Evolutionary conservation across 2,888 invertebrate genomes (phyloP).

Genomic region (Chymomyza procnemis): DNA sequence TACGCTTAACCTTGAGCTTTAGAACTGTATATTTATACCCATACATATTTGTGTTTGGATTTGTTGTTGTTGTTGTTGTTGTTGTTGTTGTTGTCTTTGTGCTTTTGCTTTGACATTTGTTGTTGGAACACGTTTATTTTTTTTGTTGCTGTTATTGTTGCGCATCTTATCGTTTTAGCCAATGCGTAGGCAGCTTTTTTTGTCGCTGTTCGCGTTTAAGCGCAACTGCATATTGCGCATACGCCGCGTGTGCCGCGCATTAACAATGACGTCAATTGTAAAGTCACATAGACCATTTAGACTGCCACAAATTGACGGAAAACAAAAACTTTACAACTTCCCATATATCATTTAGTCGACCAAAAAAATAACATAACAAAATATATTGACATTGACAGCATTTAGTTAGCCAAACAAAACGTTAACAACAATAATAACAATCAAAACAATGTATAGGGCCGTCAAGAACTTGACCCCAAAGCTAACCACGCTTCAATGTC

Average conservation of each 20-base stretch:
- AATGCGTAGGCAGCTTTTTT: neutral
- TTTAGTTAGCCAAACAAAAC: constrained; percentile 35
- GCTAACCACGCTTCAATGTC: constrained; percentile 24
- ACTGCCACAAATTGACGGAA: constrained; percentile 7
- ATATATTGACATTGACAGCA: constrained; percentile 51
- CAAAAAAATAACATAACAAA: neutral
- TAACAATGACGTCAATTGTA: constrained; percentile 30
- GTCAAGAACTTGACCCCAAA: constrained; percentile 68
- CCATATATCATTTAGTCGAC: constrained; percentile 19
- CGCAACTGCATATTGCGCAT: neutral
- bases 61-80: constrained; percentile 8
- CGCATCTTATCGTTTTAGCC: neutral
- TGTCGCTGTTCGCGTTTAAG: constrained; percentile 2
- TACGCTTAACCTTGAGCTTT: constrained; percentile 70
- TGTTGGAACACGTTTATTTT: constrained; percentile 43
- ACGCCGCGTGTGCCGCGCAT: neutral
- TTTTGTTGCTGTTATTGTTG: constrained; percentile 15
- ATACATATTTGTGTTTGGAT: constrained; percentile 43
- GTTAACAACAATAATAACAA: constrained; percentile 6
- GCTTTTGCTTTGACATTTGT: constrained; percentile 14
- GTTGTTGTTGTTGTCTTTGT: constrained; percentile 14
- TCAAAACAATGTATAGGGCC: constrained; percentile 30
- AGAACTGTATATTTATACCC: constrained; percentile 47
- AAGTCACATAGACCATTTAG: neutral
- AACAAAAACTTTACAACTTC: constrained; percentile 19